Conservation (phyloP, 1,140 invertebrate genomes). For the Heliconius nattereri region DNA sequence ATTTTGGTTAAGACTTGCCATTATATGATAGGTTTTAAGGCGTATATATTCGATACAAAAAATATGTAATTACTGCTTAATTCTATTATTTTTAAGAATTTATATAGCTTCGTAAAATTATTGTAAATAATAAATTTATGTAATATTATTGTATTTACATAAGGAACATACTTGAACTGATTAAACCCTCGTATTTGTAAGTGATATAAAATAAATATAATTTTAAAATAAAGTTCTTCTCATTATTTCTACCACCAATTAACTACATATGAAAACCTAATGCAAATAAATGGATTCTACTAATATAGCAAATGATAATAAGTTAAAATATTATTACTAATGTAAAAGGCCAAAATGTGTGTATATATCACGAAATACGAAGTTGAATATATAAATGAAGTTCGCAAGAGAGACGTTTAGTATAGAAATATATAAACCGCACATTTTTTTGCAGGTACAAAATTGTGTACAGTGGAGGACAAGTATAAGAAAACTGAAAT, state of each 20-base stretch:
- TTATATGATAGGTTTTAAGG: neutral
- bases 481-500: slow-evolving; percentile 69
- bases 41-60: neutral
- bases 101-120: neutral
- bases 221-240: neutral
- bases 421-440: slow-evolving; percentile 18
- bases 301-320: neutral
- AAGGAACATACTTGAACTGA: neutral
- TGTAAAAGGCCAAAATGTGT: neutral
- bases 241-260: neutral
- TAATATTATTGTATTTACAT: neutral
- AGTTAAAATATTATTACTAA: neutral
- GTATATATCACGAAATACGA: neutral
- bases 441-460: slow-evolving; percentile 73
- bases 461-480: slow-evolving; percentile 64
- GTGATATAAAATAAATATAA: neutral
- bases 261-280: neutral
- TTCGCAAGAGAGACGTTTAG: neutral
- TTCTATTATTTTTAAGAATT: neutral
- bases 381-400: too few species aligned
- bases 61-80: neutral
- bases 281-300: neutral
- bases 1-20: neutral
- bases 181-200: neutral
- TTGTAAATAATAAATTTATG: neutral